These are phyloP conservation scores for Hydractinia symbiolongicarpus DNA, from an alignment of 30 jellyfish, hydroid and myxozoan genomes.

Conservation along the genomic window DNA sequence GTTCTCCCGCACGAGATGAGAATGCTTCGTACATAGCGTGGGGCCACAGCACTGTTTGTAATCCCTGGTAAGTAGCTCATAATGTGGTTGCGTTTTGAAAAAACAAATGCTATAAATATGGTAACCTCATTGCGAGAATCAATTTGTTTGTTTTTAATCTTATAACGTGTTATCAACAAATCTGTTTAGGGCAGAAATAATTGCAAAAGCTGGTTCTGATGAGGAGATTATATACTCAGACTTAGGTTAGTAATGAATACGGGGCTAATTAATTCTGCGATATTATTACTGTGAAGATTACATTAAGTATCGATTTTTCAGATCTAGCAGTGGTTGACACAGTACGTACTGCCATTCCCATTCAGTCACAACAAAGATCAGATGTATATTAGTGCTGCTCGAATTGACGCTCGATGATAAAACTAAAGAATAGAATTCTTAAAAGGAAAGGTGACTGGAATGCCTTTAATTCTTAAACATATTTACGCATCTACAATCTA, in stretches of 20 bases:
- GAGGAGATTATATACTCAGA: conserved; percentile 72
- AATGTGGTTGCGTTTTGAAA: background rate
- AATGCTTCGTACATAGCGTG: conserved; percentile 56
- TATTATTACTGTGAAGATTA: background rate
- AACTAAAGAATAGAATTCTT: too few relatives aligned
- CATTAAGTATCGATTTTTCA: background rate
- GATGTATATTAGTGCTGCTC: background rate
- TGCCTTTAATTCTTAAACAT: too few relatives aligned
- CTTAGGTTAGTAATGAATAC: conserved; percentile 33
- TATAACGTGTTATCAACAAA: background rate
- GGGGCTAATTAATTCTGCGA: background rate
- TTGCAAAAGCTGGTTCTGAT: conserved; percentile 48
- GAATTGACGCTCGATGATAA: background rate
- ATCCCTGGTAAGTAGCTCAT: conserved; percentile 74
- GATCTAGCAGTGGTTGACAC: background rate
- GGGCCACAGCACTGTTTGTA: conserved; percentile 75
- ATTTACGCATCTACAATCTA: too few relatives aligned
- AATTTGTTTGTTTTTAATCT: too few relatives aligned
- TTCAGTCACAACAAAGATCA: background rate
- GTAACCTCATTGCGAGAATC: background rate
- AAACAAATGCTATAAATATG: background rate
- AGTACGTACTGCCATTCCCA: background rate
- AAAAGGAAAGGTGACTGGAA: too few relatives aligned
- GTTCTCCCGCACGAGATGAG: conserved; percentile 72
- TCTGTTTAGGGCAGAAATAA: conserved; percentile 56